phyloP scores from a whole-genome alignment of 1,140 invertebrate genomes.

The Hypsibius dujardini region DNA sequence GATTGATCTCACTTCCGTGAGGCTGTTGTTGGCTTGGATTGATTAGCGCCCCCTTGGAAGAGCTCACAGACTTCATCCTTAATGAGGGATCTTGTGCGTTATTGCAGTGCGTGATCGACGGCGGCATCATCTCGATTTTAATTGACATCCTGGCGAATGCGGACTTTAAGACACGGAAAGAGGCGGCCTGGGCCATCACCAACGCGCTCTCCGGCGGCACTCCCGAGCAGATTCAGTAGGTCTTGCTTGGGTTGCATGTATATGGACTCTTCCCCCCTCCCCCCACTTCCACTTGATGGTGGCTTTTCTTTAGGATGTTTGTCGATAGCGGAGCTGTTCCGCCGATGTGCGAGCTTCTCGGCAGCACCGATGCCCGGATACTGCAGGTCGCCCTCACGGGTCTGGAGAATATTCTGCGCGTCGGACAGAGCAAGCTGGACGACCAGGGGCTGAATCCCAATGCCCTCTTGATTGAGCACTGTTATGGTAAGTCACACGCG shows the following conservation, averaged over 20 bases:
- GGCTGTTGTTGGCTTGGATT: no score
- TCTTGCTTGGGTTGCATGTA: conserved; percentile 17
- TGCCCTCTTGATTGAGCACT: conserved; percentile 80
- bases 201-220: conserved; percentile 90
- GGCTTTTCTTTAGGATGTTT: conserved; percentile 28
- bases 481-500: conserved; percentile 54
- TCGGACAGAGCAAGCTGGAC: conserved; percentile 39
- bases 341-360: conserved; percentile 78
- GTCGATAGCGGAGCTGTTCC: conserved; percentile 58
- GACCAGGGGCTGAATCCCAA: conserved; percentile 74
- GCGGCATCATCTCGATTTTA: conserved; percentile 76
- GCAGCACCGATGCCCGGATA: conserved; percentile 84
- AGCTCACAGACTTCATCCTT: conserved; percentile 8
- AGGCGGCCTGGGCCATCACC: conserved; percentile 93
- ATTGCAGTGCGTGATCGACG: conserved; percentile 74
- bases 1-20: neutral
- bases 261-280: conserved; percentile 22
- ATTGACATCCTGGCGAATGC: conserved; percentile 76
- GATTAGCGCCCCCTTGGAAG: no score
- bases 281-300: neutral
- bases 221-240: conserved; percentile 69
- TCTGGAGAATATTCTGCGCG: conserved; percentile 79
- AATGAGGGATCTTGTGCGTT: conserved; percentile 17
- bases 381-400: conserved; percentile 91
- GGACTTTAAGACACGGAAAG: conserved; percentile 90